Percentiles rank a stretch among this genome's conserved stretches.
phyloP scores from a whole-genome alignment of 2,888 invertebrate species.

The Norana najaformis region DNA sequence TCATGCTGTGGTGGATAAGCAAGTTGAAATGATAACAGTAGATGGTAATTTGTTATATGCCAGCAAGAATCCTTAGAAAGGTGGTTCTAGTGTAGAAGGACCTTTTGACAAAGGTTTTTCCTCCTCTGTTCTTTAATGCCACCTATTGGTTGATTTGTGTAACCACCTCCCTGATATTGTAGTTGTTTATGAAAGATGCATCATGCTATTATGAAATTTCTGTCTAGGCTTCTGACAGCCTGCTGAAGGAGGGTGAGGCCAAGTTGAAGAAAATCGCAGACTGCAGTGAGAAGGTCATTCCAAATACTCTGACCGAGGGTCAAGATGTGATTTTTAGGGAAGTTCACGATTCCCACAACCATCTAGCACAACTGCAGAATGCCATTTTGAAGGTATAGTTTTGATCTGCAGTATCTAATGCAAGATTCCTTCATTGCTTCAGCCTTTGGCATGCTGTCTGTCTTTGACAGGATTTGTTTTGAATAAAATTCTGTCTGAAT shows the following conservation, averaged over 20 bases:
- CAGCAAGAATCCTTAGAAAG: no score
- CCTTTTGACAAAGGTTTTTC: no score
- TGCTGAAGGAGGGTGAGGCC: slow-evolving; percentile 77
- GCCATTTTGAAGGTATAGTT: slow-evolving; percentile 22
- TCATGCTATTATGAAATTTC: neutral
- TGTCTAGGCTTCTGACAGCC: slow-evolving; percentile 72
- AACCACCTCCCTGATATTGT: neutral
- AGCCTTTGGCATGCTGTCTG: neutral
- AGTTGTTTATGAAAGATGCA: neutral
- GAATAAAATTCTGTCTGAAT: neutral
- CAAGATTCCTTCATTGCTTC: neutral
- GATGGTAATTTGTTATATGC: no score
- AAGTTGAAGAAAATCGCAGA: slow-evolving; percentile 78
- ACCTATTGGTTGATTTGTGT: neutral
- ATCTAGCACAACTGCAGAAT: neutral
- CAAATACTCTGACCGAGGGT: slow-evolving; percentile 56
- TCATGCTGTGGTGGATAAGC: no score
- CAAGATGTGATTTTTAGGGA: slow-evolving; percentile 54
- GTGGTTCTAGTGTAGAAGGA: no score
- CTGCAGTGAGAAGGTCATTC: slow-evolving; percentile 80
- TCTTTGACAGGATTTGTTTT: neutral
- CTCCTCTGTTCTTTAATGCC: neutral
- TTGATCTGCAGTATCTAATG: neutral
- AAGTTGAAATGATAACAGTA: no score
- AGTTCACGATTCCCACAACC: slow-evolving; percentile 46